Evolutionary conservation across 37 sponge, comb jelly and placozoan species (phyloP).

Genomic region (Agelas oroides): DNA sequence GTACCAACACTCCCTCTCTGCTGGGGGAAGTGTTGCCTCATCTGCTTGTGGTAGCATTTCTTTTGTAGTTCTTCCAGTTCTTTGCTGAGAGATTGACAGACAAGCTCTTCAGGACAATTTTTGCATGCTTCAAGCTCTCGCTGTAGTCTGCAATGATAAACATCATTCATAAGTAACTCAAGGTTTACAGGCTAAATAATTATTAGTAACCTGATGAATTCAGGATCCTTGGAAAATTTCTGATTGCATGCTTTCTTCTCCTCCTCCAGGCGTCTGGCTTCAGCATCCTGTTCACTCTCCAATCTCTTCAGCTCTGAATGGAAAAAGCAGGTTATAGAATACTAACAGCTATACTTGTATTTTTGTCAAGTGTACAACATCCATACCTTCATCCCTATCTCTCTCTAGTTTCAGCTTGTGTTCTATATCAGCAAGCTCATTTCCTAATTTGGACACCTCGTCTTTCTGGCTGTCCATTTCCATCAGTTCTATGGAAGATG

Average conservation of each 20-base stretch:
- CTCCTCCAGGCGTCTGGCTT: constrained; percentile 2
- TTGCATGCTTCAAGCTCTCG: constrained; percentile 60
- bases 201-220: constrained; percentile 39
- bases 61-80: constrained; percentile 70
- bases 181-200: not conserved
- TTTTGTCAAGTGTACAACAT: too few relatives aligned
- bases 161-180: too few relatives aligned
- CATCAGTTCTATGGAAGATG: constrained; percentile 30
- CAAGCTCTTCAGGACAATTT: constrained; percentile 36
- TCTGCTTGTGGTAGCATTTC: constrained; percentile 60
- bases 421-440: constrained; percentile 15
- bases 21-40: constrained; percentile 31
- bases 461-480: constrained; percentile 20
- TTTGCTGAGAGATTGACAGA: constrained; percentile 34
- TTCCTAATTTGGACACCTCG: constrained; percentile 17
- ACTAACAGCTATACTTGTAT: not conserved
- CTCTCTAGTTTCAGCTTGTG: constrained; percentile 10
- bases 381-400: constrained; percentile 3
- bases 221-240: constrained; percentile 44
- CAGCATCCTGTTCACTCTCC: not conserved
- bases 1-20: not conserved
- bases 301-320: constrained; percentile 17
- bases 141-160: constrained; percentile 42
- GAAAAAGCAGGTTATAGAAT: not conserved
- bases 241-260: constrained; percentile 13